Evolutionary conservation across 1,140 invertebrate genomes (phyloP).

Genomic region (Listronotus oregonensis): DNA sequence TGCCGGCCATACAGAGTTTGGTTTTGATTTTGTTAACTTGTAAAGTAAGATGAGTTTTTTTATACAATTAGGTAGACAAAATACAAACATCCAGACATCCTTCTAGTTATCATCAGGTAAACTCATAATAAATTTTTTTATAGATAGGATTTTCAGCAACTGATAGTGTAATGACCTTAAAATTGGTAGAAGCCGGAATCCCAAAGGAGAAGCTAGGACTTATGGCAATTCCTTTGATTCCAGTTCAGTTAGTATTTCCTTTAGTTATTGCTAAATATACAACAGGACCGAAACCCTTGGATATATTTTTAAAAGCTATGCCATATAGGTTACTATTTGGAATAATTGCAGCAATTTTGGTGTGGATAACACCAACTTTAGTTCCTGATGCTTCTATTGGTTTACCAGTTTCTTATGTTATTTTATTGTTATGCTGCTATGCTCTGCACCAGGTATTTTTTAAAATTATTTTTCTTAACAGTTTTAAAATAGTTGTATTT

Average conservation of each 20-base stretch:
- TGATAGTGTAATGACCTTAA: constrained; percentile 92
- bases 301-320: constrained; percentile 87
- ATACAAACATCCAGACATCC: no score
- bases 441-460: constrained; percentile 85
- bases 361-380: constrained; percentile 79
- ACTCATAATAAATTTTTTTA: constrained; percentile 41
- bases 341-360: constrained; percentile 78
- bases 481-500: neutral
- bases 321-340: constrained; percentile 87
- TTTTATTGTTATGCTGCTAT: constrained; percentile 78
- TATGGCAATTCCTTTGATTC: constrained; percentile 89
- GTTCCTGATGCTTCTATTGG: constrained; percentile 67
- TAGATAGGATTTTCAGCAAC: constrained; percentile 95
- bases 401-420: constrained; percentile 81
- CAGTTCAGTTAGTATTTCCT: constrained; percentile 93
- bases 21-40: constrained; percentile 85
- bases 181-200: constrained; percentile 93
- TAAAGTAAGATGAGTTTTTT: constrained; percentile 70
- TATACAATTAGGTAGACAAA: no score
- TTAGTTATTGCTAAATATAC: constrained; percentile 71
- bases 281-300: constrained; percentile 77
- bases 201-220: constrained; percentile 94
- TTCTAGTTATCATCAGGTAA: no score
- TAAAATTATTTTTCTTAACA: neutral
- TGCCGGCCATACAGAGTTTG: constrained; percentile 80